Conservation (phyloP, 2,888 invertebrate genomes). For the Drosophila acutilabella region DNA sequence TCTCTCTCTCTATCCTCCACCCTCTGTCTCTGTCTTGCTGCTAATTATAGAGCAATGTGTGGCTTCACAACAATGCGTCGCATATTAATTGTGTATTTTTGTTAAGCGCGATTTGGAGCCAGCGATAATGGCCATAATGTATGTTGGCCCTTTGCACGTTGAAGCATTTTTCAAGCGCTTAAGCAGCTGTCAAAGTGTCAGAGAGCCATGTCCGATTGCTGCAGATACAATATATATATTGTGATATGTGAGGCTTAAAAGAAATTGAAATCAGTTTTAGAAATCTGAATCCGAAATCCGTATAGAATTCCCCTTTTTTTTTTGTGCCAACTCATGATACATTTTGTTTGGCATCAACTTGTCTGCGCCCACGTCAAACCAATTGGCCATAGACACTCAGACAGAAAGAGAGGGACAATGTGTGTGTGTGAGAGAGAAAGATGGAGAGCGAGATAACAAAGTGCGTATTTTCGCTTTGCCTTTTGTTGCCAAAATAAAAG, state of each 20-base stretch:
- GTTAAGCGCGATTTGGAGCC: constrained; percentile 48
- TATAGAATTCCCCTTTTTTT: constrained; percentile 23
- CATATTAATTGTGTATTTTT: constrained; percentile 66
- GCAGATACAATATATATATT: constrained; percentile 20
- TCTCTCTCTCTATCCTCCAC: background rate
- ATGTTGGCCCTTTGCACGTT: constrained; percentile 36
- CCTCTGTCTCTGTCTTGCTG: constrained; percentile 34
- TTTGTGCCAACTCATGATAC: constrained; percentile 54
- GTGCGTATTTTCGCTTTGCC: constrained; percentile 51
- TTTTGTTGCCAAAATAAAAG: constrained; percentile 63
- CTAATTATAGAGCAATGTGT: constrained; percentile 55
- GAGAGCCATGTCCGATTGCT: constrained; percentile 43
- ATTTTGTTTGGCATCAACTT: constrained; percentile 56
- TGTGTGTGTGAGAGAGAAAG: background rate
- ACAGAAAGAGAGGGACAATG: background rate
- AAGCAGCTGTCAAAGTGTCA: constrained; percentile 75
- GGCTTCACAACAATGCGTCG: constrained; percentile 61
- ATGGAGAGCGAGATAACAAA: constrained; percentile 13
- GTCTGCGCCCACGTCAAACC: constrained; percentile 73
- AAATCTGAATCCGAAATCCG: constrained; percentile 22
- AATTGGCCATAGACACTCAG: constrained; percentile 55
- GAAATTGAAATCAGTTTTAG: constrained; percentile 60
- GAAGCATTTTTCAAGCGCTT: constrained; percentile 61
- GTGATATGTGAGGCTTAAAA: constrained; percentile 23
- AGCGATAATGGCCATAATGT: constrained; percentile 56